Evolutionary conservation across 2,113 vertebrate genomes (phyloP), one percentile per base, ranked within the genome.

Genomic region (Proterorhinus semilunaris): DNA sequence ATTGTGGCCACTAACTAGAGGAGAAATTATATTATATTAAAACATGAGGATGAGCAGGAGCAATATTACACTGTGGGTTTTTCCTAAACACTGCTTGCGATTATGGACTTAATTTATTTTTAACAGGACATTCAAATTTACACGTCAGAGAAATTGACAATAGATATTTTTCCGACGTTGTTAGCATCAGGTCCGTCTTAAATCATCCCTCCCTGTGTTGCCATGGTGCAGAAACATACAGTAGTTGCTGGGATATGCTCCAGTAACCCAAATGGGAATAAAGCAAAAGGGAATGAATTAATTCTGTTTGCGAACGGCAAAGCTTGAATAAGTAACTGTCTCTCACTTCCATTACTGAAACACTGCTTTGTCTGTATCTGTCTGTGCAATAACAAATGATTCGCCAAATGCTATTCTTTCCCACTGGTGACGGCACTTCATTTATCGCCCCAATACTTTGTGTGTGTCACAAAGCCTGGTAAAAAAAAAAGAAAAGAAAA

Each of bases 391-490:
- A 54, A 76, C 52, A 59, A 17, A 75, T 48, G 42, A 61, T 45
- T 46, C 55, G 69, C 65, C 65, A 62, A 62, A 72, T 27, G 50
- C 27, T 16, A 48, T 47, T 45, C 6, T 69, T 74, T 68, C 49
- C n/a, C 57, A 46, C 17, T 0, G 17, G 6, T 16, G 42, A 63
- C 65, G 55, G 43, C 58, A 45, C 42, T 45, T 61, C 58, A 61
- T 61, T 61, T 44, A 61, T 61, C 13, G 36, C 43, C 58, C 58
- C 58, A 61, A 61, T 61, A n/a, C 58, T 61, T 61, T 12, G n/a
- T 69, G 75, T 71, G 54, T 15, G 65, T 58, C 73, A 78, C 50
- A 67, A 74, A 59, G 65, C 16, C 59, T 27, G 62, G 61, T 67
- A 61, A 68, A 65, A 48, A 73, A 36, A 36, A 27, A 27, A 27